phyloP scores from a whole-genome alignment of 1,140 invertebrate species.

The Andricus grossulariae region DNA sequence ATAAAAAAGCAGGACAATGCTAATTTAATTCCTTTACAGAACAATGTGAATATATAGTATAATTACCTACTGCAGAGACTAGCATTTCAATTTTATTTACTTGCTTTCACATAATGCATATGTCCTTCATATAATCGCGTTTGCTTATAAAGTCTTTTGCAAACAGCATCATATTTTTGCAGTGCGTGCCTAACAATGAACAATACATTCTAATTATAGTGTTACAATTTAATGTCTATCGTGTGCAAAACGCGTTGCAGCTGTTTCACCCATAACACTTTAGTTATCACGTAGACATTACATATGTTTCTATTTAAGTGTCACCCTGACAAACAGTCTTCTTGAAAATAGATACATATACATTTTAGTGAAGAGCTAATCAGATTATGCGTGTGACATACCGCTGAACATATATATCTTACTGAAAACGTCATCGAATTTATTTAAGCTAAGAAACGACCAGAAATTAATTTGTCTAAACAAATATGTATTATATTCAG shows the following conservation, averaged over 20 bases:
- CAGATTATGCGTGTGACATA: conserved; percentile 11
- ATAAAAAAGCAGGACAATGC: too few relatives aligned
- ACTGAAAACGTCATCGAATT: conserved; percentile 14
- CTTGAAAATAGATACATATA: conserved; percentile 22
- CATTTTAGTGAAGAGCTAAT: background rate
- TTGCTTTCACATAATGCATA: background rate
- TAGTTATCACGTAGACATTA: conserved; percentile 15
- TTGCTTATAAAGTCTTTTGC: background rate
- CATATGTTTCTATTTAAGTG: conserved; percentile 29
- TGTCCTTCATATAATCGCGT: background rate
- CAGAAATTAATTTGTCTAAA: background rate
- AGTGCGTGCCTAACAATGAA: background rate
- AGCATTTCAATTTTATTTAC: background rate
- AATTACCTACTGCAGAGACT: too few relatives aligned
- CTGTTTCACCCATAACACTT: conserved; percentile 26
- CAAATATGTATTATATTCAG: background rate
- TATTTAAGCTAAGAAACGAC: conserved; percentile 2
- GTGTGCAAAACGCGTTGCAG: conserved; percentile 16
- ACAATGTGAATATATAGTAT: too few relatives aligned
- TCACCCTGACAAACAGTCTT: background rate
- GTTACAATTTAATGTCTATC: conserved; percentile 25
- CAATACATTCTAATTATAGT: conserved; percentile 13
- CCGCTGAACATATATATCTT: background rate
- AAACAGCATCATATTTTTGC: background rate
- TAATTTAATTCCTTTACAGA: too few relatives aligned